A percentile compares a stretch with the other conserved stretches of the same genome.
phyloP scores from a whole-genome alignment of 1,140 invertebrate species.

The Drosophila triauraria region DNA sequence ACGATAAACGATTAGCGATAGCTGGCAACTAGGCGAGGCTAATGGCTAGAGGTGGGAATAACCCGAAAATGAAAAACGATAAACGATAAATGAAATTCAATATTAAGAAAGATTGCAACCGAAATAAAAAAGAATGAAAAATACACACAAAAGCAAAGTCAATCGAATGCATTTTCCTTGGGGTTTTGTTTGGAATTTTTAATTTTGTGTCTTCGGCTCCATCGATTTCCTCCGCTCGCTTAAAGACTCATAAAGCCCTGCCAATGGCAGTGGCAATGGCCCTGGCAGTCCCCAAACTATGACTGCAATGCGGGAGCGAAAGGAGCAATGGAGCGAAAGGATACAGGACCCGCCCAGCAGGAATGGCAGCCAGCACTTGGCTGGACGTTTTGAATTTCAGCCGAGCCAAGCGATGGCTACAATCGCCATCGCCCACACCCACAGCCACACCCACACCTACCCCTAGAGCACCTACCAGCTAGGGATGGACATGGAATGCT shows the following conservation, averaged over 20 bases:
- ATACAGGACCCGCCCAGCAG: background rate
- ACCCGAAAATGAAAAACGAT: constrained; percentile 15
- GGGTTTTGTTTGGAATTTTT: constrained; percentile 37
- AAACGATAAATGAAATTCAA: constrained; percentile 38
- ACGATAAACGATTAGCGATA: constrained; percentile 36
- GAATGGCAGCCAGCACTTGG: constrained; percentile 52
- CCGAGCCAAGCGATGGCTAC: constrained; percentile 21
- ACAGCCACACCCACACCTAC: background rate
- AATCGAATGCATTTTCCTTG: constrained; percentile 34
- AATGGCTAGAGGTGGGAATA: constrained; percentile 15
- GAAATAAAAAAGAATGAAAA: constrained; percentile 41
- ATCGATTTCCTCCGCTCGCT: constrained; percentile 53
- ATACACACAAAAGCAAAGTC: constrained; percentile 57
- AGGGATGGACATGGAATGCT: constrained; percentile 16
- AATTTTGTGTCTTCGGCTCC: constrained; percentile 20
- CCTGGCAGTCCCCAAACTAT: constrained; percentile 9
- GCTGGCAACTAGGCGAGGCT: constrained; percentile 43
- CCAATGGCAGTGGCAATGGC: constrained; percentile 1
- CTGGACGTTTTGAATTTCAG: constrained; percentile 72
- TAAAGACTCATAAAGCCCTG: constrained; percentile 59
- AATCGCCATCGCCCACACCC: constrained; percentile 16
- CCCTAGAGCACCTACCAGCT: background rate
- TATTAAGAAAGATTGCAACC: constrained; percentile 47
- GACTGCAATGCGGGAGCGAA: constrained; percentile 36
- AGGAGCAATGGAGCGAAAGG: constrained; percentile 15